These are phyloP conservation scores for Synergus laeviventris DNA, from an alignment of 2,888 invertebrate genomes.

Conservation along the genomic window DNA sequence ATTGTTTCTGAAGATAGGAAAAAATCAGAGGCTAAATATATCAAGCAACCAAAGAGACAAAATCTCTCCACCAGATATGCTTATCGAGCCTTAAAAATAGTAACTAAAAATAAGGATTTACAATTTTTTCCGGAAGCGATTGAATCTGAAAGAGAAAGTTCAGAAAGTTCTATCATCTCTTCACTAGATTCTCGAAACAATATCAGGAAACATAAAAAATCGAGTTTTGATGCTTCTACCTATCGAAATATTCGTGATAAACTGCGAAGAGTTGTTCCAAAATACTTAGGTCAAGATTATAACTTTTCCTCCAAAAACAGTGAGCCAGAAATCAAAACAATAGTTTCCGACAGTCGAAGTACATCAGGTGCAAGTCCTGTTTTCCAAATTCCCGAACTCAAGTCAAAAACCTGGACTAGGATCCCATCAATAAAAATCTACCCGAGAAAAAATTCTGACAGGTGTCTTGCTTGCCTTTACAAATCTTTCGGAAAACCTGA, in stretches of 20 bases:
- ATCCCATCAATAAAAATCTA: conserved; percentile 65
- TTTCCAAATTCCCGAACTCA: conserved; percentile 44
- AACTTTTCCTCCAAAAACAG: neutral
- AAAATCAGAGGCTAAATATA: neutral
- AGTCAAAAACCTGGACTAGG: conserved; percentile 50
- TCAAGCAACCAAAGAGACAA: neutral
- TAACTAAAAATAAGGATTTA: conserved; percentile 53
- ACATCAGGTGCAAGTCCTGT: conserved; percentile 54
- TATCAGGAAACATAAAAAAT: neutral
- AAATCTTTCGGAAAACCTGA: conserved; percentile 52
- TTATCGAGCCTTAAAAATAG: conserved; percentile 56
- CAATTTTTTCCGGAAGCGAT: conserved; percentile 44
- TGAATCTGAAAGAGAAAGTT: neutral
- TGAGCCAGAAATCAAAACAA: conserved; percentile 43
- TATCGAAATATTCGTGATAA: conserved; percentile 39
- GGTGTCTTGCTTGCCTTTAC: conserved; percentile 69
- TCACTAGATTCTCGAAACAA: neutral
- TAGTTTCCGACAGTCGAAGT: conserved; percentile 56
- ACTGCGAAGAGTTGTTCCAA: conserved; percentile 1
- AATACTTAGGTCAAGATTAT: conserved; percentile 6
- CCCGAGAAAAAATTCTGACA: conserved; percentile 64
- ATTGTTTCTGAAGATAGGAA: neutral
- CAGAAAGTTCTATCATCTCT: conserved; percentile 3
- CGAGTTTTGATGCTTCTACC: neutral
- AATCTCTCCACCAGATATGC: conserved; percentile 44